Evolutionary conservation across 1,140 invertebrate species (phyloP).

Genomic region (Drosophila sp.): DNA sequence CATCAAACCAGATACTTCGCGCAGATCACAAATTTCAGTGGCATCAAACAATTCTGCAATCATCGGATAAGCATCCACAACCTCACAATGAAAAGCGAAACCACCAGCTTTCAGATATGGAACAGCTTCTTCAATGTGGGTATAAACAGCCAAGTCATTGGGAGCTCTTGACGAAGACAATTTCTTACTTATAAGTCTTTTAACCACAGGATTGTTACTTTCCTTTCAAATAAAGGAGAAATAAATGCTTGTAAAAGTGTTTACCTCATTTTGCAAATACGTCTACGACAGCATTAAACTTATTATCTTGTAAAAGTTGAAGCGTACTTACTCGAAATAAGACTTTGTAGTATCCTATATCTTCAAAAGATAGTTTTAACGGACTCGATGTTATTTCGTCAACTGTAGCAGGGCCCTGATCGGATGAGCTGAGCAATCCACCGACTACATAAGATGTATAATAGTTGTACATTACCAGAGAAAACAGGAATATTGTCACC

Average conservation of each 20-base stretch:
- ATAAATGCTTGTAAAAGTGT: too few relatives aligned
- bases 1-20: constrained; percentile 68
- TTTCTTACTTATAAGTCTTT: constrained; percentile 54
- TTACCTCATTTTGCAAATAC: too few relatives aligned
- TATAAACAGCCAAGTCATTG: constrained; percentile 61
- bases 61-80: constrained; percentile 75
- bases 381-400: constrained; percentile 67
- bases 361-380: constrained; percentile 74
- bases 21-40: constrained; percentile 74
- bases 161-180: constrained; percentile 42
- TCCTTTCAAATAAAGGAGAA: constrained; percentile 35
- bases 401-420: constrained; percentile 61
- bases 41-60: constrained; percentile 75
- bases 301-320: too few relatives aligned
- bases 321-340: constrained; percentile 64
- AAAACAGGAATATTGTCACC: constrained; percentile 69
- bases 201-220: constrained; percentile 49
- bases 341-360: constrained; percentile 80
- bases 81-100: constrained; percentile 79
- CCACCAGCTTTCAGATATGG: constrained; percentile 69
- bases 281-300: too few relatives aligned
- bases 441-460: constrained; percentile 81
- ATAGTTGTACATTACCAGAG: constrained; percentile 77
- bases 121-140: constrained; percentile 69
- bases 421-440: constrained; percentile 69